phyloP scores from a whole-genome alignment of 1,140 invertebrate species.

The Orius insidiosus region DNA sequence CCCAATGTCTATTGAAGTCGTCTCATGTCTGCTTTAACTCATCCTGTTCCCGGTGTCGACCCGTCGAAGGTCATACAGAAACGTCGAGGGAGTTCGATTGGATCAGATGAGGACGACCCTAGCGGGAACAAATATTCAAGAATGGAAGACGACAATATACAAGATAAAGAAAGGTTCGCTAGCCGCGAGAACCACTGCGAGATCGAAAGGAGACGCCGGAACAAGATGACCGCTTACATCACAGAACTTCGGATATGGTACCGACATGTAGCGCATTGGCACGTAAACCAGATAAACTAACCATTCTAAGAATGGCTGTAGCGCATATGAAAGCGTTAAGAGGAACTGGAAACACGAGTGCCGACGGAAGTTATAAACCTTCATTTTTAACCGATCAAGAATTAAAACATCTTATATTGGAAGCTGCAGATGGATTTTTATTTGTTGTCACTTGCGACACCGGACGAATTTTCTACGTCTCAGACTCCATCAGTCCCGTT shows the following conservation, averaged over 20 bases:
- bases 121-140: constrained; percentile 61
- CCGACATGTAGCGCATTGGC: constrained; percentile 94
- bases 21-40: constrained; percentile 40
- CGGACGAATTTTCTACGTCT: constrained; percentile 92
- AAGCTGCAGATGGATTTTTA: constrained; percentile 97
- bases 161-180: constrained; percentile 90
- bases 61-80: constrained; percentile 40
- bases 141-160: constrained; percentile 83
- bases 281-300: constrained; percentile 96
- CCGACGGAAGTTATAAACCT: constrained; percentile 91
- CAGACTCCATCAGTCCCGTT: constrained; percentile 93
- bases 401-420: constrained; percentile 93
- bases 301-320: constrained; percentile 97
- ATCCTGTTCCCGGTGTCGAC: constrained; percentile 42
- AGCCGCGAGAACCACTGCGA: constrained; percentile 99
- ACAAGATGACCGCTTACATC: constrained; percentile 99
- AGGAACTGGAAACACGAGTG: constrained; percentile 86
- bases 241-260: constrained; percentile 99
- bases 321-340: constrained; percentile 96
- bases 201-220: constrained; percentile 90
- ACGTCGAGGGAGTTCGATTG: constrained; percentile 36
- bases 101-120: constrained; percentile 69
- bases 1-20: not conserved
- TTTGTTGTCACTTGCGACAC: constrained; percentile 98
- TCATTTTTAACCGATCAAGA: constrained; percentile 98